These are phyloP conservation scores for Eira barbara DNA, from an alignment of 2,113 vertebrate genomes.

Conservation along the genomic window DNA sequence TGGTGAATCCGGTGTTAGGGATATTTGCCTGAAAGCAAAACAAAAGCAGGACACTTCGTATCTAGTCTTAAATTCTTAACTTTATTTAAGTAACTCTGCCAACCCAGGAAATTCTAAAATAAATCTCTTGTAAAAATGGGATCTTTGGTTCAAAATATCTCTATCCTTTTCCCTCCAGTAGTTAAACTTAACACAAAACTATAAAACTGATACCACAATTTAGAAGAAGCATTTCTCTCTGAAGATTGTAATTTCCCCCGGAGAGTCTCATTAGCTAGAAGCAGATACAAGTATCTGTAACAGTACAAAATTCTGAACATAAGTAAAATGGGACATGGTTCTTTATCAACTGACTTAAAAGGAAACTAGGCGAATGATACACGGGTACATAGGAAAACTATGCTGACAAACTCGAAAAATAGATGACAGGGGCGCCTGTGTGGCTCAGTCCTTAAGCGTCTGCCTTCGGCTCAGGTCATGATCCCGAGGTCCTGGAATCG, in stretches of 20 bases:
- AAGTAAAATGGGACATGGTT: neutral
- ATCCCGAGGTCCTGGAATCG: no score
- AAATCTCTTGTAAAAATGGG: conserved; percentile 25
- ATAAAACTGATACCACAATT: conserved; percentile 15
- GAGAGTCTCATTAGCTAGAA: neutral
- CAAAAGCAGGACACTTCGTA: neutral
- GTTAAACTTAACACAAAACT: conserved; percentile 15
- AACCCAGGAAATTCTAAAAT: neutral
- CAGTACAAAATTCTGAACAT: neutral
- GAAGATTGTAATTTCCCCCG: neutral
- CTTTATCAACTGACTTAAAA: conserved; percentile 21
- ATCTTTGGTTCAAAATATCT: neutral
- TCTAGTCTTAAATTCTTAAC: neutral
- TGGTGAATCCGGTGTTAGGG: neutral
- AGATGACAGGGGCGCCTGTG: neutral
- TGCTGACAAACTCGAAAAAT: neutral
- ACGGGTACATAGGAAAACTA: neutral
- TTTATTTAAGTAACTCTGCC: neutral
- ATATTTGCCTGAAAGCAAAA: conserved; percentile 7
- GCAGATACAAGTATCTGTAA: neutral
- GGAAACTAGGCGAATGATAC: neutral
- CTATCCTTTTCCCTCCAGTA: neutral
- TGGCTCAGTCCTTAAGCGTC: no score
- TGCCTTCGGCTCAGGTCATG: no score
- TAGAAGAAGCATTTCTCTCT: neutral